Percentiles rank a stretch among this genome's conserved stretches.
These are phyloP conservation scores for Cheiracanthium punctorium DNA, from an alignment of 2,888 invertebrate genomes.

Conservation along the genomic window DNA sequence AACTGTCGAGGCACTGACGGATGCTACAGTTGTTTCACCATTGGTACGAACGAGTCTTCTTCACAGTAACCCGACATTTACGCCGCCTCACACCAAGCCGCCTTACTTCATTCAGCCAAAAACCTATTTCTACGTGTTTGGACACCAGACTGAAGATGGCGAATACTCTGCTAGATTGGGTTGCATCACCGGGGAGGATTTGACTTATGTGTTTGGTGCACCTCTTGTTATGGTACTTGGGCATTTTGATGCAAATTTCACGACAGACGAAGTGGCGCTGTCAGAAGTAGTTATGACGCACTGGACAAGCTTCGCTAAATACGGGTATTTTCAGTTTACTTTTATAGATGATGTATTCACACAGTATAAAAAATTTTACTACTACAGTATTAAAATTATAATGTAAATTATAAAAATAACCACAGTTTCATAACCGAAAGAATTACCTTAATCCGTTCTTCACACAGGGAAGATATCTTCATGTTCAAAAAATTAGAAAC, in stretches of 20 bases:
- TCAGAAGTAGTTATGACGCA: conserved; percentile 88
- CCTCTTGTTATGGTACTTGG: conserved; percentile 89
- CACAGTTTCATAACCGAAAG: no score
- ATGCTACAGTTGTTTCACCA: conserved; percentile 93
- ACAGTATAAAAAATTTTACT: no score
- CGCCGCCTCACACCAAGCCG: conserved; percentile 91
- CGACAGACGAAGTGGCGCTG: conserved; percentile 88
- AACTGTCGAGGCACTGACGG: conserved; percentile 92
- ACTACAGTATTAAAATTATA: no score
- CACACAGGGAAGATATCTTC: no score
- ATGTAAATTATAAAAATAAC: no score
- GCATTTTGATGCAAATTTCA: conserved; percentile 89
- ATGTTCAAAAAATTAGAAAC: no score
- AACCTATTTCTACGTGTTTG: conserved; percentile 91
- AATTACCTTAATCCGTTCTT: no score
- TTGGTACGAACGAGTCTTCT: conserved; percentile 91
- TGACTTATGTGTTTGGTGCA: conserved; percentile 93
- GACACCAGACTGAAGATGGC: conserved; percentile 89
- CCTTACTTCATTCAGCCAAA: conserved; percentile 75
- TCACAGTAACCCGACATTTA: conserved; percentile 84
- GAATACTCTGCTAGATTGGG: conserved; percentile 81
- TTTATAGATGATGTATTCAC: no score
- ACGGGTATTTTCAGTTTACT: conserved; percentile 92
- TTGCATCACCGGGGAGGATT: conserved; percentile 92
- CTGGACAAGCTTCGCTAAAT: conserved; percentile 93